phyloP scores from a whole-genome alignment of 2,888 invertebrate genomes.

The Phanerotoma sp. region DNA sequence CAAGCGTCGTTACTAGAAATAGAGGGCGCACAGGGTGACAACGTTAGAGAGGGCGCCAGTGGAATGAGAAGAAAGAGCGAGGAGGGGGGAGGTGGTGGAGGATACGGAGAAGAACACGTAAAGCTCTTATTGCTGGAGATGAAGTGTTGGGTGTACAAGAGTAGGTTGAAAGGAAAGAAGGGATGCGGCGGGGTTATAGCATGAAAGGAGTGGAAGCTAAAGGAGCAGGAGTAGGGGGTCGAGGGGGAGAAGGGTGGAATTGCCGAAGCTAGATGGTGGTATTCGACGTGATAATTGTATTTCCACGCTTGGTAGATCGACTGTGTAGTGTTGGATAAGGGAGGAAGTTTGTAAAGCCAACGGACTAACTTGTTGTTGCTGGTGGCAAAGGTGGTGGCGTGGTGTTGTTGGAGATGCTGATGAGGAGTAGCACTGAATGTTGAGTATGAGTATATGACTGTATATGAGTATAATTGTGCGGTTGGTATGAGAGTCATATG shows the following conservation, averaged over 20 bases:
- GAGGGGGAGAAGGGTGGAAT: constrained; percentile 15
- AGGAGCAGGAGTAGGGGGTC: too few relatives aligned
- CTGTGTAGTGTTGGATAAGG: neutral
- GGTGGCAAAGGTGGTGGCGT: too few relatives aligned
- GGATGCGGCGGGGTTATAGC: too few relatives aligned
- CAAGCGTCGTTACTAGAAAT: constrained; percentile 51
- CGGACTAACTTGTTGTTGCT: neutral
- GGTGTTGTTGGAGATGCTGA: too few relatives aligned
- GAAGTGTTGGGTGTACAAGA: too few relatives aligned
- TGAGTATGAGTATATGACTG: too few relatives aligned
- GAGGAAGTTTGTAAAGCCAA: constrained; percentile 6
- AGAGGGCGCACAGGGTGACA: neutral
- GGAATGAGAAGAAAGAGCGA: constrained; percentile 35
- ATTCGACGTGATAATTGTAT: constrained; percentile 54
- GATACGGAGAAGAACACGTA: too few relatives aligned
- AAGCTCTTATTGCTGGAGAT: too few relatives aligned
- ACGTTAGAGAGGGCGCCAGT: neutral
- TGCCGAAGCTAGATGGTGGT: constrained; percentile 30
- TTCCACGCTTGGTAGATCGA: constrained; percentile 49
- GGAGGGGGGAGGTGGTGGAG: constrained; percentile 16
- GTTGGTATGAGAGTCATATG: neutral
- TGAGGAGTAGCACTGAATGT: too few relatives aligned
- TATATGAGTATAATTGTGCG: too few relatives aligned
- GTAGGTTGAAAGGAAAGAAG: too few relatives aligned
- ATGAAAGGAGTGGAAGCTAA: too few relatives aligned